Evolutionary conservation across 2,113 vertebrate genomes (phyloP), one percentile per base, ranked within the genome.

Genomic region (Phyllopteryx taeniolatus): DNA sequence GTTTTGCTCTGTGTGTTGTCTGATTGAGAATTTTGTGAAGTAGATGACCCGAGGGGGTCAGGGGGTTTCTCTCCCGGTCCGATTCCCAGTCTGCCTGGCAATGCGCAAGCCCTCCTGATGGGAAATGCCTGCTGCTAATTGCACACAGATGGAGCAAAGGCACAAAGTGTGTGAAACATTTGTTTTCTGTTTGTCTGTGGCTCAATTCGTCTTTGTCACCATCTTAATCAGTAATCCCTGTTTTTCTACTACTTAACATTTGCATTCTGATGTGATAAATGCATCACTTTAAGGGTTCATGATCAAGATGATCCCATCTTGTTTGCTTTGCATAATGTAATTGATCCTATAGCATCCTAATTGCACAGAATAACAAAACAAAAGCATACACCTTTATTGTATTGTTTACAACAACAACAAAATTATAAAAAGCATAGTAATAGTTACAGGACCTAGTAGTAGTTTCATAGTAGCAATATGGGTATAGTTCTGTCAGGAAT

Each of bases 111-210:
- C 69, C 74, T 60, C 79, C 85, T 90, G 86, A 90, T 80, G 84
- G 87, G 89, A 91, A 91, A 89, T 87, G 87, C 81, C 85, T 88
- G 75, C 79, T 88, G 75, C 76, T 91, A 90, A 91, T 90, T 88
- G 85, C 87, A 88, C 81, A 86, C 90, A 90, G 90, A 87, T 91
- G 89, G 84, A 77, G 42, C 7, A 1, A 33, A 75, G 5, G 15
- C 74, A 70, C 76, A 42, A 62, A 75, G 63, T 31, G 70, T 77
- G 78, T 67, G 65, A 68, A 72, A 70, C 73, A 27, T 75, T 78
- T 78, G 60, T 75, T 70, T 84, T 83, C n/a, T 82, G 67, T 88
- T 86, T 79, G 66, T 49, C 56, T 77, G 76, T 63, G 68, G 74
- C 75, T 71, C 19, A 39, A 8, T 76, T 66, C 39, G 22, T 81